phyloP scores from a whole-genome alignment of 2,113 vertebrate genomes.

The Scophthalmus maximus region DNA sequence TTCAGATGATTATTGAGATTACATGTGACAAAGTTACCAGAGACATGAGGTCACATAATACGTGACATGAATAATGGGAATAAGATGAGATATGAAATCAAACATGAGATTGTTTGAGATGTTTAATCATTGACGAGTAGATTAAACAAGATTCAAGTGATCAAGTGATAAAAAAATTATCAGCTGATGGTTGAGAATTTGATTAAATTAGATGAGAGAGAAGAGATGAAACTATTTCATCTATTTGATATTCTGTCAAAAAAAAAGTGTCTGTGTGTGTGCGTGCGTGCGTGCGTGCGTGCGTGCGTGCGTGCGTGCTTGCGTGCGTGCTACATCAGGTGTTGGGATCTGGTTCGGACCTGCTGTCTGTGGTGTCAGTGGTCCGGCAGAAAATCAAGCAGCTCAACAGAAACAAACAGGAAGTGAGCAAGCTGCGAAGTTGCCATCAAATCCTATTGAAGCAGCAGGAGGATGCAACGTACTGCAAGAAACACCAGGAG shows the following conservation, averaged over 20 bases:
- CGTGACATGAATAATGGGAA: too few relatives aligned
- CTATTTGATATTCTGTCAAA: too few relatives aligned
- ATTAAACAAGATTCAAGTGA: background rate
- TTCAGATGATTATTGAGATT: background rate
- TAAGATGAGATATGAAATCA: too few relatives aligned
- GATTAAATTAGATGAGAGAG: too few relatives aligned
- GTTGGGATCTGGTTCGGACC: background rate
- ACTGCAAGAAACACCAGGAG: conserved; percentile 30
- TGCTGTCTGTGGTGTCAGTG: background rate
- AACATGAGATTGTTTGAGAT: too few relatives aligned
- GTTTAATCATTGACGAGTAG: too few relatives aligned
- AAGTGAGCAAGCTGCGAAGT: conserved; percentile 5
- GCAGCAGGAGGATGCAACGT: background rate
- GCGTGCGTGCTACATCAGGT: conserved; percentile 22
- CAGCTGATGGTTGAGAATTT: too few relatives aligned
- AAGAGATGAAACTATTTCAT: too few relatives aligned
- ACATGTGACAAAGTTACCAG: too few relatives aligned
- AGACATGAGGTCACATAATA: too few relatives aligned
- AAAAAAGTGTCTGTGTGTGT: background rate
- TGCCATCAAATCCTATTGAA: background rate
- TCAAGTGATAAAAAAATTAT: too few relatives aligned
- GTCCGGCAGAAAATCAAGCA: conserved; percentile 17
- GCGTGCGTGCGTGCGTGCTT: background rate
- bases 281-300: conserved; percentile 5
- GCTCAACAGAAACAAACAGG: conserved; percentile 36